These are phyloP conservation scores for Labeo rohita DNA, from an alignment of 2,113 vertebrate species.

Conservation along the genomic window DNA sequence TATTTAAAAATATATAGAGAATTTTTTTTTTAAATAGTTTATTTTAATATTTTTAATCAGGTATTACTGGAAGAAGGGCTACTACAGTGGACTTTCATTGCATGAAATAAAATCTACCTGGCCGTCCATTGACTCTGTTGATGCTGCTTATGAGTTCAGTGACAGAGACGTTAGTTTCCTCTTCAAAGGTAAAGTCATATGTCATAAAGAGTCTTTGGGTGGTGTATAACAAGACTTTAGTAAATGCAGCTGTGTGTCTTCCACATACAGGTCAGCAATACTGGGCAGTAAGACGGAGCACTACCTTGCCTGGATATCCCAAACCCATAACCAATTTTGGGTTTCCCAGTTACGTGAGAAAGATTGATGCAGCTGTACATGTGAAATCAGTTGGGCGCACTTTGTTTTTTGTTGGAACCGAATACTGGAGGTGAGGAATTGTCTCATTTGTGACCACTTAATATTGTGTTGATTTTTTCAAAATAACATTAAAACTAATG, in stretches of 20 bases:
- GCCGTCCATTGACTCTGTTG: conserved; percentile 65
- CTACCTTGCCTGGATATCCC: conserved; percentile 64
- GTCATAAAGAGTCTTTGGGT: neutral
- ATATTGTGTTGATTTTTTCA: neutral
- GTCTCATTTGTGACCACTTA: neutral
- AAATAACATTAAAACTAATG: conserved; percentile 1
- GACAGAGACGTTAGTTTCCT: conserved; percentile 45
- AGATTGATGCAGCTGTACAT: conserved; percentile 72
- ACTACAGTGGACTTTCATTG: conserved; percentile 44
- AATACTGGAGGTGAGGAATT: conserved; percentile 67
- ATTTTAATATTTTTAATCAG: conserved; percentile 48
- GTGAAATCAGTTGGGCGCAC: conserved; percentile 56
- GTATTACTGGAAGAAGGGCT: conserved; percentile 72
- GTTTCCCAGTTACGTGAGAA: conserved; percentile 64
- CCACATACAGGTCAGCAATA: conserved; percentile 63
- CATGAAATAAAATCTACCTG: conserved; percentile 64
- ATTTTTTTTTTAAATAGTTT: too few relatives aligned
- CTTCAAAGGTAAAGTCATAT: conserved; percentile 67
- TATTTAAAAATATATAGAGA: too few relatives aligned
- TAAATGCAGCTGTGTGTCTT: neutral
- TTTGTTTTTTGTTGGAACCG: conserved; percentile 66
- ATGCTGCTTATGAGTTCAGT: conserved; percentile 70
- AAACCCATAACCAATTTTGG: conserved; percentile 67
- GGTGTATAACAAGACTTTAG: neutral
- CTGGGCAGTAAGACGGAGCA: conserved; percentile 64